Evolutionary conservation across 2,888 invertebrate species (phyloP), one percentile per base, ranked within the genome.

Genomic region (Brenthis daphne): DNA sequence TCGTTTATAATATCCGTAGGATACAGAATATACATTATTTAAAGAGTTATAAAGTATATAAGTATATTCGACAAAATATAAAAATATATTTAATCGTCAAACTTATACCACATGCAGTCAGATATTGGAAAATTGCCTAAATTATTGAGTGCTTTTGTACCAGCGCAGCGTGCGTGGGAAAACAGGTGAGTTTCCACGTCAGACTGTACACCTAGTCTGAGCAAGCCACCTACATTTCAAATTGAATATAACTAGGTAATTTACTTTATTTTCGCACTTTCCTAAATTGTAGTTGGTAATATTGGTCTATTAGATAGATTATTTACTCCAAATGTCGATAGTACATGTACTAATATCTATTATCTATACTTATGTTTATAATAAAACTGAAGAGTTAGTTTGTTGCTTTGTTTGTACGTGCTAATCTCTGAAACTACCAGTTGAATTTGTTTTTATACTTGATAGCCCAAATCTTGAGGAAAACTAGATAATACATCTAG

Each of bases 81-180:
- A 53, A 53, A 16, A 53, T 53, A 53, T 53, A 53, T 3, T 4
- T n/a, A 11, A 50, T 29, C 29, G 6, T 29, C 2, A 1, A 60
- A 70, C 76, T 83, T 83, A 73, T 8, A 75, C 85, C 82, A 79
- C 64, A 77, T 72, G 57, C 74, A 73, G 79, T 74, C 80, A 82
- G 88, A 87, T 92, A 92, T 92, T 90, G 87, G 91, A 92, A 92
- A 92, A 92, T 92, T 92, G 90, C 82, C 87, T 91, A 90, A 92
- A 92, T 91, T 89, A 90, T 92, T 84, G 88, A 86, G 81, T 84
- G 84, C 84, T 81, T 85, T 83, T 82, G 85, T 85, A 86, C 82
- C 84, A 82, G 84, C 82, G 81, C 77, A 14, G 77, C 82, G 82
- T 50, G 78, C 91, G 92, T 92, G 92, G 90, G 92, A 92, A 90